Evolutionary conservation across 2,888 invertebrate species (phyloP).

Genomic region (Kuschelorhynchus macadamiae): DNA sequence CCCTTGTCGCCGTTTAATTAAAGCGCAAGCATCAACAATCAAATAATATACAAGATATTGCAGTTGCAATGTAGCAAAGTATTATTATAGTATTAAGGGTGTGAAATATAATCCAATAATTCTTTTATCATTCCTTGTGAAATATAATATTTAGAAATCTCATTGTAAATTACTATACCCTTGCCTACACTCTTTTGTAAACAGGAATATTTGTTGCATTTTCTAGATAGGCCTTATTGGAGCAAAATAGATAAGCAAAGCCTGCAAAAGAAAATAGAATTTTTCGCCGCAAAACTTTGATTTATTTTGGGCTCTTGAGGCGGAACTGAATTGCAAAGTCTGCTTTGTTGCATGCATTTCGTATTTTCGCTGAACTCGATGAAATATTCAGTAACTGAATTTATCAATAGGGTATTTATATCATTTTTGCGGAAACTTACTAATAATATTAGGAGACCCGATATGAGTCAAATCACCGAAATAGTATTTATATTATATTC

Average conservation of each 20-base stretch:
- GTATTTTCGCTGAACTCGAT: conserved; percentile 16
- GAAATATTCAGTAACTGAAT: conserved; percentile 35
- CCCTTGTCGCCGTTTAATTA: no score
- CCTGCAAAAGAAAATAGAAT: conserved; percentile 57
- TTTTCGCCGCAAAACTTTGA: conserved; percentile 59
- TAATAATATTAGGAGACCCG: no score
- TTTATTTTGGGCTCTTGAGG: conserved; percentile 54
- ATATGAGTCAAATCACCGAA: no score
- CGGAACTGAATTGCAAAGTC: conserved; percentile 33
- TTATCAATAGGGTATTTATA: conserved; percentile 23
- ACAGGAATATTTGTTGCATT: conserved; percentile 27
- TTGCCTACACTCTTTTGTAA: not conserved
- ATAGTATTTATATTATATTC: no score
- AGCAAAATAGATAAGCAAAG: conserved; percentile 36
- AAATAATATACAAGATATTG: no score
- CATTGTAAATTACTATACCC: not conserved
- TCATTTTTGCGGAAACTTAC: not conserved
- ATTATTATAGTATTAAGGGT: no score
- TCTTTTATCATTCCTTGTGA: no score
- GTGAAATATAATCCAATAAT: no score
- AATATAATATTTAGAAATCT: no score
- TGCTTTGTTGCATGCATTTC: conserved; percentile 24
- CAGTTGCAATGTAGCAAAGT: no score
- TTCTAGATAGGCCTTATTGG: conserved; percentile 28
- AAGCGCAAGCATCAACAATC: no score